Evolutionary conservation across 35 echinoderm and acorn worm species (phyloP), one percentile per base, ranked within the genome.

Genomic region (Hemicentrotus pulcherrimus): DNA sequence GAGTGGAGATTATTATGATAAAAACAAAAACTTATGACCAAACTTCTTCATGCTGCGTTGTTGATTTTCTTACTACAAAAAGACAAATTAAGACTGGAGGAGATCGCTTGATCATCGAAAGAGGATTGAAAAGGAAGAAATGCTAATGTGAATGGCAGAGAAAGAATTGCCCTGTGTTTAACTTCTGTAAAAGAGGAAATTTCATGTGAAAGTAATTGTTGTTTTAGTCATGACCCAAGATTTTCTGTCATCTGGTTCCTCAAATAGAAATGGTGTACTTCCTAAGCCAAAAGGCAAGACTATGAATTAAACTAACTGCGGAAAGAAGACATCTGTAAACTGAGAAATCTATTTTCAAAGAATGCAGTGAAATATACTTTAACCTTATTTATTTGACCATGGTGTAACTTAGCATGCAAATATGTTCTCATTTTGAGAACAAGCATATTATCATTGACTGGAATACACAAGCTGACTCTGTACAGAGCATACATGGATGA

Each of bases 31-130:
- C 16, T 59, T 78, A 30, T 78, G 65, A 78, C 65, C 65, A 78
- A 78, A 78, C 65, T 78, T 78, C 65, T 78, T 78, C 65, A 78
- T 78, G 65, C 65, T 78, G 65, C 65, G 65, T 78, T 78, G 65
- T 78, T 78, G 65, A 78, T 78, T 78, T 78, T 78, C 65, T 78
- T 78, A n/a, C 19, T 78, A 78, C 65, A 78, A 78, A 78, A 18
- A 78, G 65, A 78, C 50, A 55, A 9, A 55, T 55, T 55, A 55
- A 11, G 50, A 55, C 9, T n/a, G 65, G 4, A 28, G 4, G 65
- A 22, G 52, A 78, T 55, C 15, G 50, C 50, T 55, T 15, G 15
- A 15, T 78, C 24, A 22, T 78, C 6, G 24, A 4, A 70, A 28
- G 65, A 78, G 35, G 35, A 22, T 78, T 78, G 65, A 78, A 78